Base-by-base conservation (phyloP, 2,113 vertebrate genomes). In the Sakesphorus luctuosus region DNA sequence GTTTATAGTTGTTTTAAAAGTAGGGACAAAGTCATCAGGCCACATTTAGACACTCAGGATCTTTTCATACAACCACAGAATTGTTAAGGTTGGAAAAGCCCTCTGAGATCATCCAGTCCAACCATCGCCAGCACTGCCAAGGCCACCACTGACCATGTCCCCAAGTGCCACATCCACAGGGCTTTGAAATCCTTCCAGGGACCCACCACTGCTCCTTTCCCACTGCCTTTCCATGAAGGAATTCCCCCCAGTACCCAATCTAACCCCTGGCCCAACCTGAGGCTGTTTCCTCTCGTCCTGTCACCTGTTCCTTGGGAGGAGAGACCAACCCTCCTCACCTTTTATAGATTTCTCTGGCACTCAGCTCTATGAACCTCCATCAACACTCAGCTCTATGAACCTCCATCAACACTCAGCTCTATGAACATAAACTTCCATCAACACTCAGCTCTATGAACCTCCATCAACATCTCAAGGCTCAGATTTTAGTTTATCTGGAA, bases 1-100 rank as follows among this genome's bases (percentile, higher is more conserved):
- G 15, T 10, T 78, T 72, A 2, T 4, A 6, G 6, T 20, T 1
- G 13, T 24, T 44, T 47, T 31, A 3, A 0, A 44, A n/a, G 19
- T 9, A 36, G 12, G 35, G 52, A 69, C 26, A 25, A 52, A 76
- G 44, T 11, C 50, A 65, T 14, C 13, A 35, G 29, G 61, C 5
- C 4, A 4, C 18, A 38, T 55, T 92, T 59, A 69, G 17, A 28
- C 8, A 77, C 11, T 24, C 31, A 46, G 4, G 3, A 67, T 2
- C 26, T 74, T 29, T 28, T 5, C 28, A 59, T 3, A 52, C 33
- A 79, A 56, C 6, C 58, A 9, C 43, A 65, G 18, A 46, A 44
- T 11, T 11, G 3, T 23, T 24, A 1, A 7, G 36, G 23, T 20
- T 25, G 33, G 46, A 82, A 61, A 89, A 61, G 16, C 18, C 33